Evolutionary conservation across 2,797 vertebrate genomes (phyloP), one percentile per base, ranked within the genome.

Genomic region (Linurgus olivaceus): DNA sequence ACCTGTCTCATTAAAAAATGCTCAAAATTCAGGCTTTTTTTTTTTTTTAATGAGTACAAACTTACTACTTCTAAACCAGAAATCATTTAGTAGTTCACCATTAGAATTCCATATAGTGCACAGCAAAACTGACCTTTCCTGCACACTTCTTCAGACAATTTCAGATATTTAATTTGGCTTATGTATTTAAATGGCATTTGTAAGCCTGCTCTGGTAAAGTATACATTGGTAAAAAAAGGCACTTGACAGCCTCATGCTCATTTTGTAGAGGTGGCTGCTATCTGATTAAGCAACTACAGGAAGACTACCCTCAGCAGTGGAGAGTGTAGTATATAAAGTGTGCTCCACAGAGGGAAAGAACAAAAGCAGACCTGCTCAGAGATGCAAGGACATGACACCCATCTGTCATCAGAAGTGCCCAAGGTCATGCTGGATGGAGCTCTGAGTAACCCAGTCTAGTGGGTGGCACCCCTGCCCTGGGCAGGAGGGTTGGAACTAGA

Each of bases 1-100:
- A 72, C 10, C 33, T 9, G 10, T 55, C 63, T 90, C 87, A 93
- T 63, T 50, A 96, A 61, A 93, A 97, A 80, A 58, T n/a, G 14
- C 80, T 91, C 86, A 65, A 91, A 95, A 95, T 82, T 93, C 74
- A 66, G 47, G 61, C 4, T 58, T 78, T 91, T 93, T 88, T 88
- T 31, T 33, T 54, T 54, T 86, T 94, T 88, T 78, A 28, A 91
- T 83, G 23, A 70, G 66, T 77, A 84, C 77, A 90, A 92, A 96
- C 52, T 90, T 84, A 42, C n/a, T 63, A 51, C 51, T 72, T 47
- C 72, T 92, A 62, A 96, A 70, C 37, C 40, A 86, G 26, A 94
- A 94, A 95, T 86, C 59, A 72, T 77, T 44, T 74, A 48, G 33
- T 93, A 95, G 79, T 83, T 90, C 79, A 73, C 21, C 21, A 74